Percentiles rank a stretch among this genome's conserved stretches.
Conservation (phyloP, 2,888 invertebrate genomes). For the Oscheius sp. region DNA sequence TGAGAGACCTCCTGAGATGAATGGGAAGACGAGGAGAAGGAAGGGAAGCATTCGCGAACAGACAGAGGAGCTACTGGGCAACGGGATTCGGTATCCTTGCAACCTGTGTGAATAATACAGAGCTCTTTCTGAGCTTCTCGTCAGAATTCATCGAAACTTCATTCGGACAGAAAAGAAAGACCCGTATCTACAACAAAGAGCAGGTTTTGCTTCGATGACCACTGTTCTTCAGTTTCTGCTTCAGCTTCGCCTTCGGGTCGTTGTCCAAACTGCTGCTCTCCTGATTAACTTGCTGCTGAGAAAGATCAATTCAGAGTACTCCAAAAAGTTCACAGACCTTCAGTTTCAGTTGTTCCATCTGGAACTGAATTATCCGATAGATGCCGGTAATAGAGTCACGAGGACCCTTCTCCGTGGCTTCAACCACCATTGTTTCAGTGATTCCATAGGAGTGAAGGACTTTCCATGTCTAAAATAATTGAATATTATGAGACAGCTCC, state of each 20-base stretch:
- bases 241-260: slow-evolving; percentile 21
- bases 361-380: slow-evolving; percentile 80
- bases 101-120: neutral
- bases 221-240: slow-evolving; percentile 26
- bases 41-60: neutral
- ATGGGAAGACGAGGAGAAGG: slow-evolving; percentile 5
- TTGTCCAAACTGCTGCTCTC: slow-evolving; percentile 22
- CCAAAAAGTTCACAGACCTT: slow-evolving; percentile 6
- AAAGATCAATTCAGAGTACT: slow-evolving; percentile 4
- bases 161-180: slow-evolving; percentile 5
- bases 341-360: slow-evolving; percentile 54
- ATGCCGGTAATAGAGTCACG: slow-evolving; percentile 81
- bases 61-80: neutral
- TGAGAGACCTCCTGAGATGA: slow-evolving; percentile 2
- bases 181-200: slow-evolving; percentile 51
- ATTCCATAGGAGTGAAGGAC: slow-evolving; percentile 76
- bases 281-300: slow-evolving; percentile 31
- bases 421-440: slow-evolving; percentile 78
- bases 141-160: neutral
- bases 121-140: neutral
- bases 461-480: slow-evolving; percentile 17
- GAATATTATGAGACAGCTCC: neutral
- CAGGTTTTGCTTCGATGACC: slow-evolving; percentile 64
- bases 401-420: slow-evolving; percentile 77
- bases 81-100: neutral